phyloP scores from a whole-genome alignment of 2,113 vertebrate genomes.

The Suricata suricatta region DNA sequence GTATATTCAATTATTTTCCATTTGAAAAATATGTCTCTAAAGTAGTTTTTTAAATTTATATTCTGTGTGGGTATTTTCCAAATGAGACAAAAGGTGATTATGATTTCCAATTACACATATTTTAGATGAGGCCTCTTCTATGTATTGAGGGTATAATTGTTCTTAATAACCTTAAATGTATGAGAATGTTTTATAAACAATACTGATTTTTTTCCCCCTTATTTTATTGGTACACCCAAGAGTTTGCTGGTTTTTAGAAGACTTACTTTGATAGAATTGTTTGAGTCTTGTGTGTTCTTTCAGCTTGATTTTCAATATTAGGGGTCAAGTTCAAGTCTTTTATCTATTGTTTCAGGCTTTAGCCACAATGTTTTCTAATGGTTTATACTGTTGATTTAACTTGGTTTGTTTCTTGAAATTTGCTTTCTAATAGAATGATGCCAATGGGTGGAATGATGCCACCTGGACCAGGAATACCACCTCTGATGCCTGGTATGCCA shows the following conservation, averaged over 20 bases:
- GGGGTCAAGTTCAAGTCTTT: constrained; percentile 41
- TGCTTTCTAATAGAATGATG: constrained; percentile 90
- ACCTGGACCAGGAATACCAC: constrained; percentile 91
- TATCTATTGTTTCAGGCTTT: constrained; percentile 53
- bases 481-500: constrained; percentile 89
- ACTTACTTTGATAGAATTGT: constrained; percentile 37
- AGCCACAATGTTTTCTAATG: constrained; percentile 44
- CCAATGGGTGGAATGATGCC: constrained; percentile 95
- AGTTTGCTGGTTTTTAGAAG: constrained; percentile 20
- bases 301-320: constrained; percentile 51
- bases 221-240: constrained; percentile 6
- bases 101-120: not conserved
- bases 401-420: constrained; percentile 51
- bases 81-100: not conserved
- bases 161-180: not conserved
- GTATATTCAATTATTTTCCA: not conserved
- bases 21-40: constrained; percentile 10
- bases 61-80: constrained; percentile 39
- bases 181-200: constrained; percentile 12
- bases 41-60: not conserved
- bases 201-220: not conserved
- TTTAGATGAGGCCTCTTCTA: not conserved
- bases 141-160: not conserved
- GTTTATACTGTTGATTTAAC: constrained; percentile 34
- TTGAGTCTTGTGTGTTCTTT: constrained; percentile 25